A percentile compares a stretch with the other conserved stretches of the same genome.
Evolutionary conservation across 2,113 vertebrate species (phyloP).

Genomic region (Podocnemis expansa): DNA sequence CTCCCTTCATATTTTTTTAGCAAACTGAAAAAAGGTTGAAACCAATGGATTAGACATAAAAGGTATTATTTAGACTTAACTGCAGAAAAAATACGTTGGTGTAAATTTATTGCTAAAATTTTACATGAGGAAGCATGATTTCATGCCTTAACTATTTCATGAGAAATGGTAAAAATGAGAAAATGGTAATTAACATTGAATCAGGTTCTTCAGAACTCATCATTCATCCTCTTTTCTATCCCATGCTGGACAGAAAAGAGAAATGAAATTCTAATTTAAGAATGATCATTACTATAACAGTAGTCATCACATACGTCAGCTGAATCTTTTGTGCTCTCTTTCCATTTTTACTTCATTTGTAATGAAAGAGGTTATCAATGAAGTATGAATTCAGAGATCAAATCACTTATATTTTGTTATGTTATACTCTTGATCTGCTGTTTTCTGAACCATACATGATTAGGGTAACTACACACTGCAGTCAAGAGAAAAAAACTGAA

Average conservation of each 20-base stretch:
- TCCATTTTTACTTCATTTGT: neutral
- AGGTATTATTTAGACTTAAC: neutral
- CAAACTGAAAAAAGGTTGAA: neutral
- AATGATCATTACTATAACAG: neutral
- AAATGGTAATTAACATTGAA: neutral
- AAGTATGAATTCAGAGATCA: neutral
- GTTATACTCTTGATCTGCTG: neutral
- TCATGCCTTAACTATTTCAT: neutral
- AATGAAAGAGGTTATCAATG: neutral
- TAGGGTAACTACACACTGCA: neutral
- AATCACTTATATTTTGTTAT: neutral
- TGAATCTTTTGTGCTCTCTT: neutral
- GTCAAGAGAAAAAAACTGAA: neutral
- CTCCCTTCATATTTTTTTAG: neutral
- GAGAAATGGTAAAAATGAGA: neutral
- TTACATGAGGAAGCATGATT: neutral
- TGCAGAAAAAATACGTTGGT: fast-evolving
- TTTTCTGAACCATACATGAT: neutral
- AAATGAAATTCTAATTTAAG: neutral
- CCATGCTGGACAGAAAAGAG: neutral
- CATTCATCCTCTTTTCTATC: neutral
- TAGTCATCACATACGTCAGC: neutral
- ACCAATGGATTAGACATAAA: neutral
- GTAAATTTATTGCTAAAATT: neutral
- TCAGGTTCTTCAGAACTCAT: neutral